These are phyloP conservation scores for Gonioctena quinquepunctata DNA, from an alignment of 1,140 invertebrate species.

Conservation along the genomic window DNA sequence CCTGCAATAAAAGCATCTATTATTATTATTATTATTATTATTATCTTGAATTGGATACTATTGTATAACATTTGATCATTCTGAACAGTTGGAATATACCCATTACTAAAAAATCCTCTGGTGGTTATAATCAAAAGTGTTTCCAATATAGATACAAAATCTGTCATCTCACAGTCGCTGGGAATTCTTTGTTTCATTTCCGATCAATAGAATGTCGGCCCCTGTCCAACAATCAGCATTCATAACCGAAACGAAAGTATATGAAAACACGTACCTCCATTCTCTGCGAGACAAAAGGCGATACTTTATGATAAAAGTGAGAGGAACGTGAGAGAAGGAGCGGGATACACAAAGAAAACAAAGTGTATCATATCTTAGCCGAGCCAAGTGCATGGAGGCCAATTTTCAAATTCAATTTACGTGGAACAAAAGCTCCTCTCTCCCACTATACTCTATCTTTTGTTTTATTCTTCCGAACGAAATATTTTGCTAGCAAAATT, in stretches of 20 bases:
- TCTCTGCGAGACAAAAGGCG: slow-evolving; percentile 11
- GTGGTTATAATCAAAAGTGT: no score
- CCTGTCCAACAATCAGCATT: not conserved
- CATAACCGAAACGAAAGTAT: not conserved
- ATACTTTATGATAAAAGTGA: slow-evolving; percentile 22
- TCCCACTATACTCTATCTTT: slow-evolving; percentile 28
- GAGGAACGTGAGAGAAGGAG: slow-evolving; percentile 12
- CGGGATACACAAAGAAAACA: slow-evolving; percentile 32
- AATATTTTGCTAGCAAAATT: slow-evolving; percentile 48
- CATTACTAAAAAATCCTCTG: no score
- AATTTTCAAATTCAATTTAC: slow-evolving; percentile 56
- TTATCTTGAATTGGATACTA: no score
- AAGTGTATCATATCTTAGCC: slow-evolving; percentile 45
- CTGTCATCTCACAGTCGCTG: no score
- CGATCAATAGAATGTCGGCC: not conserved
- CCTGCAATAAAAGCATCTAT: no score
- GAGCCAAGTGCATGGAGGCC: slow-evolving; percentile 41
- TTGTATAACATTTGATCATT: no score
- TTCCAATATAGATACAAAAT: no score
- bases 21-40: no score
- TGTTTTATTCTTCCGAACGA: slow-evolving; percentile 40
- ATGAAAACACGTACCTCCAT: not conserved
- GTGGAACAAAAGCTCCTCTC: slow-evolving; percentile 45
- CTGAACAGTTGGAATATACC: no score
- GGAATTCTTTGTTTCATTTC: no score